These are phyloP conservation scores for Atta colombica DNA, from an alignment of 1,140 invertebrate species.

Conservation along the genomic window DNA sequence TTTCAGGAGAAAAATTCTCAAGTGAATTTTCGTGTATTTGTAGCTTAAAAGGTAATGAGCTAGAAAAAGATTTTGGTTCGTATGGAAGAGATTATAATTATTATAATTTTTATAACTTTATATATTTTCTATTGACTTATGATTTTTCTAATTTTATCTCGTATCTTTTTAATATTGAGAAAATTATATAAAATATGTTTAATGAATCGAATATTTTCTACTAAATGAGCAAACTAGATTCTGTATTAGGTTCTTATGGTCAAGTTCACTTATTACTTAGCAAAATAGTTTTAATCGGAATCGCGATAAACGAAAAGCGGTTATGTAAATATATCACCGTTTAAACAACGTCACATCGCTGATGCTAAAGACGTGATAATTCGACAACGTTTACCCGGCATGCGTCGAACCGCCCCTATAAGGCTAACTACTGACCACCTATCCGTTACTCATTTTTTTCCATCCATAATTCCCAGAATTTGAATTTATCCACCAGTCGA, in stretches of 20 bases:
- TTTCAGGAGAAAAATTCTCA: background rate
- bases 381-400: slow-evolving; percentile 24
- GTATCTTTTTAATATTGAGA: background rate
- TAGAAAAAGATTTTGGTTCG: background rate
- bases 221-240: background rate
- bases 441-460: slow-evolving; percentile 32
- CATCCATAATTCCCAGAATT: slow-evolving; percentile 46
- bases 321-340: slow-evolving; percentile 39
- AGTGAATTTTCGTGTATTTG: slow-evolving; percentile 5
- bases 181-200: background rate
- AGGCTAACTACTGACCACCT: background rate
- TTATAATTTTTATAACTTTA: background rate
- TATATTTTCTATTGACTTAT: background rate
- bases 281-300: background rate
- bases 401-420: background rate
- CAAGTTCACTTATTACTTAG: background rate
- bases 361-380: slow-evolving; percentile 36
- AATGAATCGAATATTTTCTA: background rate
- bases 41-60: background rate
- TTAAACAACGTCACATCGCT: slow-evolving; percentile 18
- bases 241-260: background rate
- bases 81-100: background rate
- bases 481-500: slow-evolving; percentile 44
- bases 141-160: background rate
- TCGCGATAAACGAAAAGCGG: background rate